phyloP scores from a whole-genome alignment of 2,888 invertebrate genomes.

The Platycnemis pennipes region DNA sequence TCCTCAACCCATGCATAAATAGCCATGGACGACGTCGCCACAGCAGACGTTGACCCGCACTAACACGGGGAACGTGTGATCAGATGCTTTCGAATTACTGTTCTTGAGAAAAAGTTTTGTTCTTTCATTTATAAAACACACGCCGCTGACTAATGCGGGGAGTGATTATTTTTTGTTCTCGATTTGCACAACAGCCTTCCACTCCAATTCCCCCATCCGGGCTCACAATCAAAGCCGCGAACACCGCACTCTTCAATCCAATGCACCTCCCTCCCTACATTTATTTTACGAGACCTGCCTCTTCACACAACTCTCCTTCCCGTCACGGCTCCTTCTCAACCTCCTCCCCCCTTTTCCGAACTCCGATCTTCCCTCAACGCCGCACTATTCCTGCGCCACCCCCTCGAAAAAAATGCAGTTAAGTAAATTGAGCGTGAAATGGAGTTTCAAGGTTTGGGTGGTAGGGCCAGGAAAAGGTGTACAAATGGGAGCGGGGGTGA shows the following conservation, averaged over 20 bases:
- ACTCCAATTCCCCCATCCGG: background rate
- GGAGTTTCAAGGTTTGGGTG: slow-evolving; percentile 74
- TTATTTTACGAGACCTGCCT: too few relatives aligned
- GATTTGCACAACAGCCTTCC: background rate
- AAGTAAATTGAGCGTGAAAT: slow-evolving; percentile 80
- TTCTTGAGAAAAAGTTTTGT: too few relatives aligned
- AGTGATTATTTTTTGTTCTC: slow-evolving; percentile 19
- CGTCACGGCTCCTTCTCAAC: background rate
- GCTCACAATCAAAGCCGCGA: background rate
- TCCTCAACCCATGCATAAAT: too few relatives aligned
- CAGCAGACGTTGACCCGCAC: too few relatives aligned
- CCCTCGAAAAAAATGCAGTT: slow-evolving; percentile 76
- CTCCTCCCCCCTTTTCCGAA: background rate
- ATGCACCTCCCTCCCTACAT: background rate
- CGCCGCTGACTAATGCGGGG: too few relatives aligned
- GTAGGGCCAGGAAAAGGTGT: background rate
- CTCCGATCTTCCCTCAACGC: background rate
- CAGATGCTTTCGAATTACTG: too few relatives aligned
- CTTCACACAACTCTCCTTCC: background rate
- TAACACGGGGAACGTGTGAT: too few relatives aligned
- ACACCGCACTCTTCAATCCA: background rate
- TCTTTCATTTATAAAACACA: too few relatives aligned
- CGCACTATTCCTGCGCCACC: background rate
- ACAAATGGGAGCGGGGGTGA: background rate
- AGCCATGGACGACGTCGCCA: too few relatives aligned